These are phyloP conservation scores for Neomorphus geoffroyi DNA, from an alignment of 2,797 vertebrate species.

Conservation along the genomic window DNA sequence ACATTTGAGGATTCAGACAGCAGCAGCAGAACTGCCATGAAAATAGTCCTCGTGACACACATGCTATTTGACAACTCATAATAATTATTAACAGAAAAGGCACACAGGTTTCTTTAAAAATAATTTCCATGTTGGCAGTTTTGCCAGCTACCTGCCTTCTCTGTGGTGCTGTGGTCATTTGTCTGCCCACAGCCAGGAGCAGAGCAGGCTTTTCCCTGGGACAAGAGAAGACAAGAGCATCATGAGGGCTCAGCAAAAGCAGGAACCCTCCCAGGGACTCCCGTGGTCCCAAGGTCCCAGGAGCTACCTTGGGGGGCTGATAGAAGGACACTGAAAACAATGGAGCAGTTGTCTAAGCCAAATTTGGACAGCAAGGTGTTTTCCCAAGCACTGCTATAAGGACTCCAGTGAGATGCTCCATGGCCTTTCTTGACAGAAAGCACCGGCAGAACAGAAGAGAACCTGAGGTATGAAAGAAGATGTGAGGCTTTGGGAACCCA, in stretches of 20 bases:
- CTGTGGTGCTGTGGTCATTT: not conserved
- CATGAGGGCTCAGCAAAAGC: not conserved
- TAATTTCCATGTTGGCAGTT: not conserved
- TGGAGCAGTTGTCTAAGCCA: not conserved
- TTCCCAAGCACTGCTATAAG: not conserved
- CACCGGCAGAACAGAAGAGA: not conserved
- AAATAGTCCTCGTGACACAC: not conserved
- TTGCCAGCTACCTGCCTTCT: not conserved
- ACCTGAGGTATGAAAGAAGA: not conserved
- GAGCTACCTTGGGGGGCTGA: not conserved
- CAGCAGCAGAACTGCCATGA: not conserved
- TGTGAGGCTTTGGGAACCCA: fast-evolving
- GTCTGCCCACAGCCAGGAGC: not conserved
- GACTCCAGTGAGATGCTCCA: not conserved
- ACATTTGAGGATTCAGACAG: not conserved
- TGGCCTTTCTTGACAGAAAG: not conserved
- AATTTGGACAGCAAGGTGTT: not conserved
- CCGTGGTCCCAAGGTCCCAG: not conserved
- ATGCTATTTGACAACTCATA: fast-evolving
- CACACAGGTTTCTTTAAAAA: not conserved
- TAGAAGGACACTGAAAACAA: not conserved
- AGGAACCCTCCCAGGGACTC: not conserved
- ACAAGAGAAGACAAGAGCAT: not conserved
- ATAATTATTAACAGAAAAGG: not conserved
- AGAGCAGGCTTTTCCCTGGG: not conserved